Conservation (phyloP, 2,888 invertebrate genomes). For the Hirtodrosophila histrioides region DNA sequence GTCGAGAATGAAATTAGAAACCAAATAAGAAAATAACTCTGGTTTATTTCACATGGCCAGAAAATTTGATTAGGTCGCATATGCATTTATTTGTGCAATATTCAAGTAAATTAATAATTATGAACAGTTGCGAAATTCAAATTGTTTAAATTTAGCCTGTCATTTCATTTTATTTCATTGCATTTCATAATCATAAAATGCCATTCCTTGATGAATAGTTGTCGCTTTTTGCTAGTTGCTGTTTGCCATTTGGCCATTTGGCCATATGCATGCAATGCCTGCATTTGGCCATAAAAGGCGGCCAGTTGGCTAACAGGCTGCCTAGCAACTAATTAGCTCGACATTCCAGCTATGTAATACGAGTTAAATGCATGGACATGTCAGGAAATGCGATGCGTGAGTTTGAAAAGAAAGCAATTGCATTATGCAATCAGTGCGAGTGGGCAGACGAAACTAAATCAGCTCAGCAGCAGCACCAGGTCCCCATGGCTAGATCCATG, state of each 20-base stretch:
- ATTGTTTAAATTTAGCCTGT: constrained; percentile 33
- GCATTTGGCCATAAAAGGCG: constrained; percentile 45
- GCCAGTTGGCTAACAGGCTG: constrained; percentile 20
- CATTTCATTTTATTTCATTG: constrained; percentile 26
- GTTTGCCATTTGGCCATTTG: background rate
- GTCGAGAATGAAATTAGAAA: too few relatives aligned
- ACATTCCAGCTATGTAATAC: constrained; percentile 7
- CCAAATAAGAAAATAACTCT: too few relatives aligned
- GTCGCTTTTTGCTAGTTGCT: constrained; percentile 4
- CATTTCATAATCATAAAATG: constrained; percentile 51
- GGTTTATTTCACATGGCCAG: too few relatives aligned
- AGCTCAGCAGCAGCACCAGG: constrained; percentile 39
- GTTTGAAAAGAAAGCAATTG: constrained; percentile 36
- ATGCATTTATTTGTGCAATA: too few relatives aligned
- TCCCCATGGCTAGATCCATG: too few relatives aligned
- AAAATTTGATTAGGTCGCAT: too few relatives aligned
- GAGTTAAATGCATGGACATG: constrained; percentile 17
- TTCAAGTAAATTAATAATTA: too few relatives aligned
- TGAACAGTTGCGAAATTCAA: constrained; percentile 7
- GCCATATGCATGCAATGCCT: too few relatives aligned
- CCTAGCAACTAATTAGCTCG: constrained; percentile 44
- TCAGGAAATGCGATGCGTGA: constrained; percentile 66
- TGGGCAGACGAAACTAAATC: constrained; percentile 69
- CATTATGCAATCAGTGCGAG: constrained; percentile 58
- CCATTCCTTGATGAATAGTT: constrained; percentile 33